Base-by-base conservation (phyloP, 1,140 invertebrate species). In the Drosophila santomea region DNA sequence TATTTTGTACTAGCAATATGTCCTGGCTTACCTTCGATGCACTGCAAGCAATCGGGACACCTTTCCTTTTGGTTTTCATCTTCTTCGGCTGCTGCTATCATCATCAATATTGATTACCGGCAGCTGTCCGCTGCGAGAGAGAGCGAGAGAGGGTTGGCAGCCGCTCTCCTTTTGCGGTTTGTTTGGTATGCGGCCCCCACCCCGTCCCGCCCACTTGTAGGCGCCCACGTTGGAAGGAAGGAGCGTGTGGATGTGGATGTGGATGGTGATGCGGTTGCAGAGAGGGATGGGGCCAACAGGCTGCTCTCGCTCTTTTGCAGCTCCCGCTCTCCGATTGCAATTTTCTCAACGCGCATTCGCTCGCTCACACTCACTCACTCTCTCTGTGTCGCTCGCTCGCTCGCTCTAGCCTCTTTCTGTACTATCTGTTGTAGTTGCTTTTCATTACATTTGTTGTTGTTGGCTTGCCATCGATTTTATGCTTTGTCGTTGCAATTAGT, bases 91-190 rank as follows among this genome's bases (percentile, higher is more conserved):
- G 64, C 57, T 50, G 80, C 77, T 83, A 74, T 82, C 73, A 86
- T 86, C 83, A 88, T 86, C 85, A 89, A 89, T 89, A 89, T 89
- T 89, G 84, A 89, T 89, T 89, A 89, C 84, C 84, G 84, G 84
- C 84, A 89, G 84, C 84, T 88, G 84, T 89, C 84, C 79, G 64
- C 73, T 25, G 57, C 41, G 63, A 55, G 44, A 76, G 50, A 32
- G 45, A 32, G 45, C 5, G 48, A 20, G 35, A 39, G 23, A 15
- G 54, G 55, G 55, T 39, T 39, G 23, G 45, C 60, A 12, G 28
- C 36, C 47, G 39, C 67, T 64, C 64, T 67, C 58, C 66, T 54
- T 58, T 72, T 72, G 64, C 64, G 64, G 64, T 68, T 66, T 56
- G 64, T 67, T 77, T 77, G 63, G 74, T 77, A 77, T 69, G 73